Evolutionary conservation across 2,113 vertebrate genomes (phyloP).

Genomic region (Haliaeetus leucogaster): DNA sequence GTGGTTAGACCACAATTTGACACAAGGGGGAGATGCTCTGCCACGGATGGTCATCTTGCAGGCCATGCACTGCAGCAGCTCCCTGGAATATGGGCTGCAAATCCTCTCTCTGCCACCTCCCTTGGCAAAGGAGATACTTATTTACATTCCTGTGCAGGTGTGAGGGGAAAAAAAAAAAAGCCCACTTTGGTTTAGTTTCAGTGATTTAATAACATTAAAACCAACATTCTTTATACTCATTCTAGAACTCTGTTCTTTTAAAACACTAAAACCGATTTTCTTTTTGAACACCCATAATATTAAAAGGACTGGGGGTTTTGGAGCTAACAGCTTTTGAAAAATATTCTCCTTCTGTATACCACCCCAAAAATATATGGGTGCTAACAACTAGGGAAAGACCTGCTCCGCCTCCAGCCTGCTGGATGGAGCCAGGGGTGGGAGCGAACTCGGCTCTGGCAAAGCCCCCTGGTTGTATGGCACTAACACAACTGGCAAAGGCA

Average conservation of each 20-base stretch:
- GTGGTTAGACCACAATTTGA: background rate
- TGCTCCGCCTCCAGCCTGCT: background rate
- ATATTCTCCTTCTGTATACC: background rate
- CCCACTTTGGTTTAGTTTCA: background rate
- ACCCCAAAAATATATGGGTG: background rate
- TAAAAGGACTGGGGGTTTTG: background rate
- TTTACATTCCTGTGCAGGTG: background rate
- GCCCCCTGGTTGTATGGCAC: background rate
- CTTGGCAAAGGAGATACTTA: background rate
- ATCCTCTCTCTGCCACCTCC: background rate
- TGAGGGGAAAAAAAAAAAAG: background rate
- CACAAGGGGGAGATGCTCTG: constrained; percentile 5
- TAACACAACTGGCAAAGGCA: background rate
- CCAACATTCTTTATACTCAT: background rate
- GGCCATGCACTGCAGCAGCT: background rate
- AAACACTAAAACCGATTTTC: background rate
- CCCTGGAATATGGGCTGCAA: background rate
- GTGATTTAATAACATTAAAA: background rate
- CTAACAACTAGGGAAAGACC: background rate
- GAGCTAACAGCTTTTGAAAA: background rate
- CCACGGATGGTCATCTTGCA: background rate
- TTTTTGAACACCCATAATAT: background rate
- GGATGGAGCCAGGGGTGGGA: background rate
- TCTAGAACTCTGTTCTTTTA: background rate
- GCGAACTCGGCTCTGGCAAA: background rate